Percentiles rank a stretch among this genome's conserved stretches.
Conservation (phyloP, 2,888 invertebrate genomes). For the Phasia obesa region DNA sequence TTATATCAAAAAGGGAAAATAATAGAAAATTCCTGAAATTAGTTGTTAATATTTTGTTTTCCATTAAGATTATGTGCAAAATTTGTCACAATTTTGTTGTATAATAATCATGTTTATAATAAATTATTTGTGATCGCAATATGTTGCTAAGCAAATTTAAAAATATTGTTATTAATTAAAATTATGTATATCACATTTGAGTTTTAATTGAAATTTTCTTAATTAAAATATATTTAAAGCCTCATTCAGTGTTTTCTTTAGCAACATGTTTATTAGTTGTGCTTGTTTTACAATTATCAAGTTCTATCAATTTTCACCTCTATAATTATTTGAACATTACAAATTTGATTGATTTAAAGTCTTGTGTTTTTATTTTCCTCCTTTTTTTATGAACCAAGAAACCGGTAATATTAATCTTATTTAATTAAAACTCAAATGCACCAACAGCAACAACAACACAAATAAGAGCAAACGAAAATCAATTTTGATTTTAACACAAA, state of each 20-base stretch:
- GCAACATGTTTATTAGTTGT: background rate
- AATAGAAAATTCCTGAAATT: too few species aligned
- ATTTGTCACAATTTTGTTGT: too few species aligned
- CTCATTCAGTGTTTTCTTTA: background rate
- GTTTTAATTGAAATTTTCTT: too few species aligned
- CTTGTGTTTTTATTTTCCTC: slow-evolving; percentile 40
- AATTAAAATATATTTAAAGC: too few species aligned
- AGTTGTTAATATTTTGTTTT: too few species aligned
- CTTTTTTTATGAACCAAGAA: slow-evolving; percentile 25
- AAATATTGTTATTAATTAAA: too few species aligned
- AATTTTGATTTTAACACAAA: slow-evolving; percentile 58
- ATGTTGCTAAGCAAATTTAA: background rate
- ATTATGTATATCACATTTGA: too few species aligned
- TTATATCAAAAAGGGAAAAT: too few species aligned
- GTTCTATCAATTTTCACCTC: slow-evolving; percentile 55
- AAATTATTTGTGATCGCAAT: too few species aligned
- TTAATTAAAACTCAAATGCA: slow-evolving; percentile 64
- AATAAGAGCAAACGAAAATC: slow-evolving; percentile 64
- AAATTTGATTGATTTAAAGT: slow-evolving; percentile 69
- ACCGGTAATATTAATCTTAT: slow-evolving; percentile 69
- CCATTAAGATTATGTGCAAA: too few species aligned
- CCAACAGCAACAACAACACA: slow-evolving; percentile 27
- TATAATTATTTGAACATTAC: slow-evolving; percentile 59
- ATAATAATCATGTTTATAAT: too few species aligned
- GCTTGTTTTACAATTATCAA: slow-evolving; percentile 23